Evolutionary conservation across 2,113 vertebrate genomes (phyloP).

Genomic region (Scatophagus argus): DNA sequence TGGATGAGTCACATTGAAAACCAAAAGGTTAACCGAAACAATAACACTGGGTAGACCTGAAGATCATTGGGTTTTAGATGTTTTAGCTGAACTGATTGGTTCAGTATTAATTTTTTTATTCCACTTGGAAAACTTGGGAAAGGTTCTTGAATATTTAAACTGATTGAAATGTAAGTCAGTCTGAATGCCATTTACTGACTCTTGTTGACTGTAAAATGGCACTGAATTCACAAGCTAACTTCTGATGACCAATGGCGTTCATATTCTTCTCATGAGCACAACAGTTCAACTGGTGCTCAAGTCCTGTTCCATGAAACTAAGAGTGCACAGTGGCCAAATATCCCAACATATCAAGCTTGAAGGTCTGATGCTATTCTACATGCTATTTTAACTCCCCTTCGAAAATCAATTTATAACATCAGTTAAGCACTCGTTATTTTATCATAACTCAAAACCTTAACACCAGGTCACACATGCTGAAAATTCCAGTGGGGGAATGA

Average conservation of each 20-base stretch:
- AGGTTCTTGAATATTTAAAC: neutral
- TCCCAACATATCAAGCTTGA: neutral
- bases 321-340: neutral
- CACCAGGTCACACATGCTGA: slow-evolving; percentile 17
- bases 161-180: neutral
- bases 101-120: neutral
- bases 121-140: neutral
- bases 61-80: neutral
- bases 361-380: neutral
- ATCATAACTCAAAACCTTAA: neutral
- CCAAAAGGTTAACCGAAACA: neutral
- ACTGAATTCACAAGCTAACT: neutral
- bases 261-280: neutral
- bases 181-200: neutral
- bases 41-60: neutral
- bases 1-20: too few relatives aligned
- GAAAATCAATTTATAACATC: slow-evolving; percentile 28
- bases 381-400: neutral
- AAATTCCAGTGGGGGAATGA: neutral
- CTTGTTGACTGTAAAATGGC: neutral
- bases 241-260: neutral
- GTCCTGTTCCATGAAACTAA: neutral
- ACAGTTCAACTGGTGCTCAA: neutral
- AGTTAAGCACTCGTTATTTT: slow-evolving; percentile 41
- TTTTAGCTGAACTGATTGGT: neutral